Percentiles rank a stretch among this genome's conserved stretches.
phyloP scores from a whole-genome alignment of 2,797 vertebrate genomes.

The Intellagama lesueurii region DNA sequence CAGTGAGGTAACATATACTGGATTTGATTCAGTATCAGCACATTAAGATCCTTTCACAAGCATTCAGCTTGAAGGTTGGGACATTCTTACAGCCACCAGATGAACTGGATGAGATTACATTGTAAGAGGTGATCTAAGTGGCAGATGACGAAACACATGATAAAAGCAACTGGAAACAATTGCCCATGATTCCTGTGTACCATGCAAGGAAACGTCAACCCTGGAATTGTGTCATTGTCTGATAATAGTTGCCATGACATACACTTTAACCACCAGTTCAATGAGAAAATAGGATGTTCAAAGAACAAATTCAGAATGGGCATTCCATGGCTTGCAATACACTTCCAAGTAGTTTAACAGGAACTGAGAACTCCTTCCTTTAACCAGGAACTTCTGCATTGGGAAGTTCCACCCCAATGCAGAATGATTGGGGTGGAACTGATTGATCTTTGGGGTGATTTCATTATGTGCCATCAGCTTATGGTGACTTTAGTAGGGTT shows the following conservation, averaged over 20 bases:
- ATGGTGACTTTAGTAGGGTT: no score
- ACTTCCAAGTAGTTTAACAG: background rate
- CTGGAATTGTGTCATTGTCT: background rate
- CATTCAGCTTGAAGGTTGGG: background rate
- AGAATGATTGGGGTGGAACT: no score
- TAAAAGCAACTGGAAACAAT: background rate
- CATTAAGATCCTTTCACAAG: background rate
- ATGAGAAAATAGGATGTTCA: background rate
- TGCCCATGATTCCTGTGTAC: background rate
- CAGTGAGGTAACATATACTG: background rate
- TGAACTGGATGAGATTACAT: background rate
- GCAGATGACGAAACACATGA: background rate
- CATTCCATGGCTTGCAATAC: background rate
- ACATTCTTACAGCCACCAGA: constrained; percentile 2
- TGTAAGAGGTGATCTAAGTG: background rate
- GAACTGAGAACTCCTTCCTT: no score
- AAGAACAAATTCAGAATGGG: background rate
- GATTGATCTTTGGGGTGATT: no score
- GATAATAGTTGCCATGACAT: background rate
- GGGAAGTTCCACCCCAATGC: no score
- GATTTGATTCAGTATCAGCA: background rate
- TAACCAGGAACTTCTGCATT: no score
- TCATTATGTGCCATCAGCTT: no score
- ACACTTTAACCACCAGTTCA: background rate
- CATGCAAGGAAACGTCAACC: background rate